Conservation (phyloP, 2,113 vertebrate genomes). For the Brienomyrus longianalis region DNA sequence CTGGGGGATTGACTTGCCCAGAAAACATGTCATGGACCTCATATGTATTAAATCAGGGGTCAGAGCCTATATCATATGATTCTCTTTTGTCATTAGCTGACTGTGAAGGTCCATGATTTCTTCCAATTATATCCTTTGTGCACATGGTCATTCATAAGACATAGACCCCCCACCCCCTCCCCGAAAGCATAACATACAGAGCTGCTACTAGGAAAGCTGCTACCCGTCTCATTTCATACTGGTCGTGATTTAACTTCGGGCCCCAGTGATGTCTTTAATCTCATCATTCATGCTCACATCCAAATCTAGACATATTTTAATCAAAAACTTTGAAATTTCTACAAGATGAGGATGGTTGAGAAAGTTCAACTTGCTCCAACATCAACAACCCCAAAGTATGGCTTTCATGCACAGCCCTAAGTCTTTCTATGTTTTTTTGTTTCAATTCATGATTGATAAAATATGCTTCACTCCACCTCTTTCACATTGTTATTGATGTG, state of each 20-base stretch:
- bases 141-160: neutral
- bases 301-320: neutral
- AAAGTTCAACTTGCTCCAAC: slow-evolving; percentile 4
- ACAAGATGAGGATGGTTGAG: neutral
- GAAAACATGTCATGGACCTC: neutral
- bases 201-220: neutral
- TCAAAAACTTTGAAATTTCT: neutral
- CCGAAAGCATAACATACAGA: neutral
- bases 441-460: neutral
- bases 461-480: neutral
- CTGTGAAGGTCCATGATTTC: neutral
- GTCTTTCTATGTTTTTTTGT: neutral
- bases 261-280: neutral
- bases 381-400: neutral
- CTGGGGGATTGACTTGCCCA: no score
- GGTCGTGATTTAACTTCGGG: neutral
- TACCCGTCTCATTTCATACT: neutral
- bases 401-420: neutral
- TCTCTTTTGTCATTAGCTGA: neutral
- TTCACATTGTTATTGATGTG: neutral
- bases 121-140: neutral
- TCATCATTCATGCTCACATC: neutral
- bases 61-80: neutral
- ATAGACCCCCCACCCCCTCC: neutral
- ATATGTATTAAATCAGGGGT: neutral